Percentiles rank a stretch among this genome's conserved stretches.
These are phyloP conservation scores for Okamejei kenojei DNA, from an alignment of 2,797 vertebrate species.

Conservation along the genomic window DNA sequence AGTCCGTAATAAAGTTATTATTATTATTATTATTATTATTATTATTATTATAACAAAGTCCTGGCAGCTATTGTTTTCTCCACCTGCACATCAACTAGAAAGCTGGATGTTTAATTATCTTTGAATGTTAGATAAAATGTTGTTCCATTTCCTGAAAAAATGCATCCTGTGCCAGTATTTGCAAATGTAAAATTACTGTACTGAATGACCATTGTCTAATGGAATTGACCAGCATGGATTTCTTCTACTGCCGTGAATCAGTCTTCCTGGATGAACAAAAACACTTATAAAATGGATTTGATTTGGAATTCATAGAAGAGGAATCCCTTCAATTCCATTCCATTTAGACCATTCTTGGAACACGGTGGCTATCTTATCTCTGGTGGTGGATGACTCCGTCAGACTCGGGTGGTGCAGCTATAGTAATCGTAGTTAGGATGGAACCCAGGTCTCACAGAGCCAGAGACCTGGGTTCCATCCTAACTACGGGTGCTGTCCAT, in stretches of 20 bases:
- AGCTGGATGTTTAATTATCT: neutral
- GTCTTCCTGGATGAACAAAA: neutral
- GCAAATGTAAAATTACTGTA: neutral
- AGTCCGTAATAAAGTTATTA: no score
- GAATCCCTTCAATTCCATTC: neutral
- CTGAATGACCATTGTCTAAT: neutral
- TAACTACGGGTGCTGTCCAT: no score
- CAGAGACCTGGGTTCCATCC: no score
- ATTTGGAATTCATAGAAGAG: neutral
- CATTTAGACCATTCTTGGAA: neutral
- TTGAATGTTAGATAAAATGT: neutral
- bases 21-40: no score
- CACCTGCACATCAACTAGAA: neutral
- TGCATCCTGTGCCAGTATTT: neutral
- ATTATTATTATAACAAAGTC: no score
- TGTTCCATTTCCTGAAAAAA: neutral
- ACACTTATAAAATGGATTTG: neutral
- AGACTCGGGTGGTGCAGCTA: no score
- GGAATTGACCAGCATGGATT: neutral
- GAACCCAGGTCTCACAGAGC: no score
- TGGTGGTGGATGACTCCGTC: neutral
- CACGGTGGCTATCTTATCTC: neutral
- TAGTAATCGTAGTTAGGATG: no score
- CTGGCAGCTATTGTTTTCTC: neutral
- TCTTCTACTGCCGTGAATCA: neutral